Evolutionary conservation across 2,888 invertebrate species (phyloP).

Genomic region (Mythimna loreyi): DNA sequence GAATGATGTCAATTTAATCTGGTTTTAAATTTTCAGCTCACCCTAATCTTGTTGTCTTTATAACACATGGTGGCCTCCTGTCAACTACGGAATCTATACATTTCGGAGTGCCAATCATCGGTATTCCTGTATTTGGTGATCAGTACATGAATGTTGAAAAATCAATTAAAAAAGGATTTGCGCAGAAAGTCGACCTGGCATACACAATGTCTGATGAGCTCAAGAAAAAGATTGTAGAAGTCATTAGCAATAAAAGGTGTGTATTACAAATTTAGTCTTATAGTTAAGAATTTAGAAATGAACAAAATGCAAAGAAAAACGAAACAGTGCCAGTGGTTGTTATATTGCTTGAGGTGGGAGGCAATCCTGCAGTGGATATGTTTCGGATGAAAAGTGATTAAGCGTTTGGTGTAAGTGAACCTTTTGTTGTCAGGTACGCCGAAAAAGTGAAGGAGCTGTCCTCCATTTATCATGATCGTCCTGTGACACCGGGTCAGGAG

Average conservation of each 20-base stretch:
- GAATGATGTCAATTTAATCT: background rate
- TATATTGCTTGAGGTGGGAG: background rate
- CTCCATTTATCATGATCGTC: slow-evolving; percentile 76
- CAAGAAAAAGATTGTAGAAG: slow-evolving; percentile 64
- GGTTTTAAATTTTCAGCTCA: slow-evolving; percentile 65
- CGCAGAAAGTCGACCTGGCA: slow-evolving; percentile 65
- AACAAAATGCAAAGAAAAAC: too few relatives aligned
- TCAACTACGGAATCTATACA: slow-evolving; percentile 74
- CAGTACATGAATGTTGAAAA: slow-evolving; percentile 71
- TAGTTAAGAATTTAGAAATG: too few relatives aligned
- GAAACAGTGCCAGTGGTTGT: background rate
- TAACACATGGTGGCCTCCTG: slow-evolving; percentile 75
- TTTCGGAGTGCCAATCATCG: slow-evolving; percentile 74
- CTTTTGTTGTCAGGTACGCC: slow-evolving; percentile 58
- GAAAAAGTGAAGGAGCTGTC: slow-evolving; percentile 62
- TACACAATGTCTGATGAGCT: slow-evolving; percentile 65
- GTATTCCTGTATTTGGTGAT: slow-evolving; percentile 74
- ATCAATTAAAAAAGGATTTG: slow-evolving; percentile 70
- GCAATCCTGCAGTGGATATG: background rate
- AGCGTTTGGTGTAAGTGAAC: background rate
- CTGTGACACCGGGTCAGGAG: slow-evolving; percentile 88
- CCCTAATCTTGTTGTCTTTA: slow-evolving; percentile 70
- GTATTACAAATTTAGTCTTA: slow-evolving; percentile 17
- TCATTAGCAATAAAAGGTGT: slow-evolving; percentile 65
- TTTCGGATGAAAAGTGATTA: background rate